A percentile compares a stretch with the other conserved stretches of the same genome.
These are phyloP conservation scores for Aphis gossypii DNA, from an alignment of 1,140 invertebrate species.

Conservation along the genomic window DNA sequence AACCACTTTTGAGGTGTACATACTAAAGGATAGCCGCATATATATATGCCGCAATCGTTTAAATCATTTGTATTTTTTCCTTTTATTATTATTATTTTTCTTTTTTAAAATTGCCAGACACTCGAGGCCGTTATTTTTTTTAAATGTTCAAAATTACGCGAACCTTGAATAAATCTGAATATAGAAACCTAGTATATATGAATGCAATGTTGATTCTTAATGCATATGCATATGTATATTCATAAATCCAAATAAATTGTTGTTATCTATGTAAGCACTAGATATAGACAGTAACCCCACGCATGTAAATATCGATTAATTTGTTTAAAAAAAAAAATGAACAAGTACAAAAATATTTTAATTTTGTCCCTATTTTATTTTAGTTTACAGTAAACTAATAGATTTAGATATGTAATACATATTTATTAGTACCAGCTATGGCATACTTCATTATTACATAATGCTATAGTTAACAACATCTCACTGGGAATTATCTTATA, in stretches of 20 bases:
- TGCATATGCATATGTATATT: neutral
- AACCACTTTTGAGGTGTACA: slow-evolving; percentile 46
- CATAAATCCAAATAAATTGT: neutral
- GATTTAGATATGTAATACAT: neutral
- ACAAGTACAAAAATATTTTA: neutral
- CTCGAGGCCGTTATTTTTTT: slow-evolving; percentile 46
- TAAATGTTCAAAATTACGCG: slow-evolving; percentile 40
- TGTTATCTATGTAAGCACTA: slow-evolving; percentile 9
- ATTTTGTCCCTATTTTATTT: neutral
- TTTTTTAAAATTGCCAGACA: slow-evolving; percentile 48
- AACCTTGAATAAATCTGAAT: slow-evolving; percentile 45
- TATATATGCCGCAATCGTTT: slow-evolving; percentile 30
- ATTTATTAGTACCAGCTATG: neutral
- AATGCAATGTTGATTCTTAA: neutral
- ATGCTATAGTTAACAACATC: neutral
- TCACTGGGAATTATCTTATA: neutral
- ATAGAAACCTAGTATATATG: neutral
- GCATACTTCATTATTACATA: neutral
- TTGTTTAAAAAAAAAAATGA: neutral
- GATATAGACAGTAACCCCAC: neutral
- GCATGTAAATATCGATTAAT: slow-evolving; percentile 8
- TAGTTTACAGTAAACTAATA: neutral
- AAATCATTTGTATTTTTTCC: slow-evolving; percentile 39
- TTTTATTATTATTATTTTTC: slow-evolving; percentile 49
- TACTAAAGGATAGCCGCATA: no score